phyloP scores from a whole-genome alignment of 2,888 invertebrate species.

The Melanchra persicariae region DNA sequence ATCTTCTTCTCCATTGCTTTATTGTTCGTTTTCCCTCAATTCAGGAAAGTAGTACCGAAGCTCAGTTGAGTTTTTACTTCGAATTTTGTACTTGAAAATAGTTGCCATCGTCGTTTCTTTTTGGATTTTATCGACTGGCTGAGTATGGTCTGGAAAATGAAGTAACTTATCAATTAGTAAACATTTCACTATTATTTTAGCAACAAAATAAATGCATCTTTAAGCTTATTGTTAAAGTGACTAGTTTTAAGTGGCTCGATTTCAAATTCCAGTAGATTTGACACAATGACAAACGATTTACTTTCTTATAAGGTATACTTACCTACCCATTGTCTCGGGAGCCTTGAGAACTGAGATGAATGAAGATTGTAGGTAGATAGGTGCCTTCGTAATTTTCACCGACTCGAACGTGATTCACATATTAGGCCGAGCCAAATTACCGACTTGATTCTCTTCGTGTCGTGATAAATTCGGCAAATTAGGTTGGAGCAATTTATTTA shows the following conservation, averaged over 20 bases:
- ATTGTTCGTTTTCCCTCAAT: neutral
- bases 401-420: conserved; percentile 34
- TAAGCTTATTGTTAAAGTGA: neutral
- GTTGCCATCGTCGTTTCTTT: neutral
- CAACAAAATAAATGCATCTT: neutral
- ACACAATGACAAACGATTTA: conserved; percentile 17
- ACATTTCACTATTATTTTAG: neutral
- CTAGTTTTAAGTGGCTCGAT: neutral
- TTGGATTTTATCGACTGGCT: neutral
- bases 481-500: conserved; percentile 53
- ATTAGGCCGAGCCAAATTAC: conserved; percentile 25
- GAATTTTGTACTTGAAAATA: neutral
- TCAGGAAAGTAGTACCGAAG: neutral
- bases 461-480: conserved; percentile 49
- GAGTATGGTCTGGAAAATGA: neutral
- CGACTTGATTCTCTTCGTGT: conserved; percentile 20
- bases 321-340: conserved; percentile 25
- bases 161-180: too few relatives aligned
- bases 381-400: neutral
- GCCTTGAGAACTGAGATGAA: conserved; percentile 30
- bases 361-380: conserved; percentile 10
- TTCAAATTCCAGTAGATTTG: neutral
- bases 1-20: neutral
- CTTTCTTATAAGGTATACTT: conserved; percentile 10
- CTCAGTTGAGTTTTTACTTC: neutral